Evolutionary conservation across 2,888 invertebrate genomes (phyloP), one percentile per base, ranked within the genome.

Genomic region (Oligia fasciuncula): DNA sequence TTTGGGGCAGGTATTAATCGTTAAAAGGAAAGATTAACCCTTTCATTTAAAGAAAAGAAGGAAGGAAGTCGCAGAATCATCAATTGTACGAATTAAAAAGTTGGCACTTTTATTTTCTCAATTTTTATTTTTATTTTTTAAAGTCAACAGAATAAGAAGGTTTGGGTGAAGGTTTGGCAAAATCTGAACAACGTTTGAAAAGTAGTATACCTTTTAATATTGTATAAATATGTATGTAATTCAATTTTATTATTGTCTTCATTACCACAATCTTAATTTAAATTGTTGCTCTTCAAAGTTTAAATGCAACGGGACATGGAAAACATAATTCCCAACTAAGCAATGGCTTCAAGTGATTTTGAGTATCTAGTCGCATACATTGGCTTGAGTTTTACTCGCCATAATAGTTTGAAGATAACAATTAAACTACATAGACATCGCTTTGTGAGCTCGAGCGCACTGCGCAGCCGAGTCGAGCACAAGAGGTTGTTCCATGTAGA

Each of bases 401-500:
- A 23, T 65, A 62, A 57, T 73, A 71, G 54, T 77, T 76, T 60
- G 43, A 69, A 78, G 73, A 81, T 85, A 81, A 78, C 85, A 87
- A 89, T 78, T 81, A 81, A 40, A 80, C 79, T 89, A 83, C 77
- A 77, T 77, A 83, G 85, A 89, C 84, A 89, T 54, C 17, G 62
- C 72, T 85, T 81, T 80, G 73, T 54, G 70, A 70, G 62, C 73
- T 73, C 66, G 60, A 79, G 77, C 75, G 68, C 43, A 49, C 43
- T 71, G 76, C 74, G 60, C 60, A 77, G 75, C 62, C 80, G 79
- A 81, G 74, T 70, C 77, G 23, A 84, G 65, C 80, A 72, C 76
- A 57, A 85, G 84, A 83, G 87, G 83, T 86, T 86, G 81, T 85
- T 81, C 83, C 87, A 78, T 87, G 91, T 87, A 91, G 91, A 94